Percentiles rank a stretch among this genome's conserved stretches.
phyloP scores from a whole-genome alignment of 1,140 invertebrate genomes.

The Zeugodacus cucurbitae region DNA sequence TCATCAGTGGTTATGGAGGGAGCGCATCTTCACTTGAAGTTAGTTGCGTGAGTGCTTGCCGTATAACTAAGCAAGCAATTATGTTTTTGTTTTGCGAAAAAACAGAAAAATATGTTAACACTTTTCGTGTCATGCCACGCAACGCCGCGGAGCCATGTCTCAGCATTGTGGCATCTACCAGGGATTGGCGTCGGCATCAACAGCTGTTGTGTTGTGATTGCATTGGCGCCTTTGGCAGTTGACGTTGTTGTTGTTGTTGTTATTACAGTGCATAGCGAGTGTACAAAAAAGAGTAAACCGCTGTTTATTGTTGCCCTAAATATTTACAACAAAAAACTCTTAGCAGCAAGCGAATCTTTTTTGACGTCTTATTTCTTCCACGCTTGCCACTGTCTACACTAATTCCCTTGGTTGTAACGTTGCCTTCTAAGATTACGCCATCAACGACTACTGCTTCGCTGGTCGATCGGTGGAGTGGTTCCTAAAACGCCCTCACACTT shows the following conservation, averaged over 20 bases:
- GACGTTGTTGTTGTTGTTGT: background rate
- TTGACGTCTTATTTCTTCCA: background rate
- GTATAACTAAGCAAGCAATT: background rate
- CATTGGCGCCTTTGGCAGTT: slow-evolving; percentile 31
- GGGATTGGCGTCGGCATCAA: background rate
- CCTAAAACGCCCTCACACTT: background rate
- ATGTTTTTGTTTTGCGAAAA: slow-evolving; percentile 1
- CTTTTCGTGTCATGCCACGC: background rate
- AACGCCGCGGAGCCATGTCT: background rate
- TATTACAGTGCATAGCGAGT: background rate
- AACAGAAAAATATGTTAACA: slow-evolving; percentile 30
- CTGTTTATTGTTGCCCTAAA: background rate
- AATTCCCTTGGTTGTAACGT: background rate
- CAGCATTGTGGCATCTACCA: too few relatives aligned
- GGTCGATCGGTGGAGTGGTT: background rate
- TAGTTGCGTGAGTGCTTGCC: background rate
- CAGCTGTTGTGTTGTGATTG: slow-evolving; percentile 13
- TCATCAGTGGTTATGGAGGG: background rate
- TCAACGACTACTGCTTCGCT: background rate
- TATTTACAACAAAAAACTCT: background rate
- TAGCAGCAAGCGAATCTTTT: background rate
- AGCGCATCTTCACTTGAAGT: background rate
- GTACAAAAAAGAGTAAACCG: background rate
- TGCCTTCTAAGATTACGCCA: background rate
- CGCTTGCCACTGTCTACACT: background rate